Evolutionary conservation across 2,797 vertebrate genomes (phyloP).

Genomic region (Arnoldichthys spilopterus): DNA sequence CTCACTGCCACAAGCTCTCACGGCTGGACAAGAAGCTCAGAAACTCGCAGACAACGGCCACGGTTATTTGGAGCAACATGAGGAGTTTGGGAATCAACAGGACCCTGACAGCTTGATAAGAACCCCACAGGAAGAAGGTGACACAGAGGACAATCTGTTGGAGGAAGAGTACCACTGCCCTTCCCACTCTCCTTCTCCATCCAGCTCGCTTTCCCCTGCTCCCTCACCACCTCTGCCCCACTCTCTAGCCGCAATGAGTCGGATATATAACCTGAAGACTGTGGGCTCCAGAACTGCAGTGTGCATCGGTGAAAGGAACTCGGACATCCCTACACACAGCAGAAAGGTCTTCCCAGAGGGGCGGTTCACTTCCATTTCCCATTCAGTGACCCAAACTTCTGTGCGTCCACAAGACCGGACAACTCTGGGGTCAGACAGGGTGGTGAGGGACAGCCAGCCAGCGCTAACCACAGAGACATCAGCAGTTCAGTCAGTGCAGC

Average conservation of each 20-base stretch:
- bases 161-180: slow-evolving; percentile 50
- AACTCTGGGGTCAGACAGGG: slow-evolving; percentile 36
- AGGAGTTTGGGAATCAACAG: slow-evolving; percentile 15
- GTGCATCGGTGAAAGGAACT: slow-evolving; percentile 68
- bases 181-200: slow-evolving; percentile 53
- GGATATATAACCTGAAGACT: slow-evolving; percentile 77
- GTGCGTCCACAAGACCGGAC: slow-evolving; percentile 9
- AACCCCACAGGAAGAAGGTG: slow-evolving; percentile 50
- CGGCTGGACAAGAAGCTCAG: slow-evolving; percentile 67
- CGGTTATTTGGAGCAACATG: slow-evolving; percentile 67
- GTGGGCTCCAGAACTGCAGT: slow-evolving; percentile 71
- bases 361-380: slow-evolving; percentile 49
- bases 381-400: slow-evolving; percentile 7
- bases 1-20: slow-evolving; percentile 59
- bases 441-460: slow-evolving; percentile 54
- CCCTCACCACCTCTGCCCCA: slow-evolving; percentile 57
- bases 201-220: slow-evolving; percentile 55
- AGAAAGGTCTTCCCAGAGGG: slow-evolving; percentile 51
- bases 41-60: slow-evolving; percentile 31
- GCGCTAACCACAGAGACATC: slow-evolving; percentile 62
- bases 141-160: slow-evolving; percentile 58
- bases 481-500: slow-evolving; percentile 72
- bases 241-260: slow-evolving; percentile 76
- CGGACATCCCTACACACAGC: slow-evolving; percentile 55
- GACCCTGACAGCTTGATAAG: slow-evolving; percentile 51